A percentile compares a stretch with the other conserved stretches of the same genome.
These are phyloP conservation scores for Leucophenga maculata DNA, from an alignment of 2,888 invertebrate species.

Conservation along the genomic window DNA sequence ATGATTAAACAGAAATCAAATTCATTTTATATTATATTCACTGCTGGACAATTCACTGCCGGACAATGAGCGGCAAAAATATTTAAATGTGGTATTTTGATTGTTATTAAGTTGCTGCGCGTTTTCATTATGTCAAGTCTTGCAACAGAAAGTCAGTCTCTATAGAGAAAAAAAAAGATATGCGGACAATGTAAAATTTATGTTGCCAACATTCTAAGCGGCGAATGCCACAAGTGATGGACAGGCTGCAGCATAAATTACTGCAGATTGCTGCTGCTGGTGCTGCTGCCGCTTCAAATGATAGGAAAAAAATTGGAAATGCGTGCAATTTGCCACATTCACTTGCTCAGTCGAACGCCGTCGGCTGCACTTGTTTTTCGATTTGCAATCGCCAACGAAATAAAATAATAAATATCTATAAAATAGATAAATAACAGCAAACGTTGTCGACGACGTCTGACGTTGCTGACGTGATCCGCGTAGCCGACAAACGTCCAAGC, in stretches of 20 bases:
- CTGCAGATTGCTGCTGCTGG: constrained; percentile 3
- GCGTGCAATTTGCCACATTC: constrained; percentile 45
- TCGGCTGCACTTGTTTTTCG: constrained; percentile 15
- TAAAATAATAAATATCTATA: constrained; percentile 26
- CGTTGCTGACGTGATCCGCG: neutral
- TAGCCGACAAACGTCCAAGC: neutral
- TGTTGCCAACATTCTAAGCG: constrained; percentile 27
- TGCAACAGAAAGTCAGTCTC: neutral
- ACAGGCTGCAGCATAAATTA: constrained; percentile 34
- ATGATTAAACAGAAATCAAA: no score
- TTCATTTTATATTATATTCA: no score
- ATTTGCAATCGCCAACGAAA: neutral
- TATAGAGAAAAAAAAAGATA: neutral
- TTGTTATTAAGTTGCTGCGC: neutral
- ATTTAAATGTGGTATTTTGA: constrained; percentile 11
- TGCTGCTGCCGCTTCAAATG: neutral
- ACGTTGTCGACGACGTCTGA: neutral
- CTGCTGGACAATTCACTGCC: no score
- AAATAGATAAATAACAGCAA: constrained; percentile 27
- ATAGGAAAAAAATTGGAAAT: constrained; percentile 13
- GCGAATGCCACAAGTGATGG: constrained; percentile 9
- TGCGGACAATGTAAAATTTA: constrained; percentile 32
- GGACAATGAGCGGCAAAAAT: neutral
- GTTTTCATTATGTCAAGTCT: constrained; percentile 20
- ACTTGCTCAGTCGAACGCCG: constrained; percentile 25